Conservation (phyloP, 1,140 invertebrate species). For the Ruditapes philippinarum region DNA sequence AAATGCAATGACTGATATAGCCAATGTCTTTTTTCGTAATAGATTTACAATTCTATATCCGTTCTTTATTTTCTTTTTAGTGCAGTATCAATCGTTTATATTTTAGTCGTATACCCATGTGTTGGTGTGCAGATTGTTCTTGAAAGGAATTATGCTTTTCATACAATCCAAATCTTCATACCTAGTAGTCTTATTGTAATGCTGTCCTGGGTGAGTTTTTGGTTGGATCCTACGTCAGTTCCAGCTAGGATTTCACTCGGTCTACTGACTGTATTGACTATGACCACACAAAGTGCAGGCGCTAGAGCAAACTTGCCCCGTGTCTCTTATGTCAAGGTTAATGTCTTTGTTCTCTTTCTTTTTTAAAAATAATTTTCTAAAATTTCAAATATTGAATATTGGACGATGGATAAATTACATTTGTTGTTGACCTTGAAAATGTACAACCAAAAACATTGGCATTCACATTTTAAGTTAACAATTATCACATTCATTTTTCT, state of each 20-base stretch:
- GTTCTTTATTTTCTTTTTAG: not conserved
- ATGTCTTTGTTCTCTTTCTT: too few species aligned
- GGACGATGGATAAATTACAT: too few species aligned
- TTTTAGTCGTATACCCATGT: constrained; percentile 67
- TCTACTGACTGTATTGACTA: constrained; percentile 78
- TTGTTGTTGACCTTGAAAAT: too few species aligned
- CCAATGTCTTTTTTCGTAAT: too few species aligned
- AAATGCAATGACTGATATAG: too few species aligned
- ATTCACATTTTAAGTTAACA: too few species aligned
- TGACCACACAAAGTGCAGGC: constrained; percentile 72
- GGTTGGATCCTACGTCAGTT: constrained; percentile 90
- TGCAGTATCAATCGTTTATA: not conserved
- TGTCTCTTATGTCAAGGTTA: constrained; percentile 89
- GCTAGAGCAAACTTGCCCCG: constrained; percentile 67
- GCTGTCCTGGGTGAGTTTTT: constrained; percentile 98
- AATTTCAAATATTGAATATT: too few species aligned
- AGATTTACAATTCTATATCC: not conserved
- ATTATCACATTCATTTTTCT: too few species aligned
- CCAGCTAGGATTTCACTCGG: constrained; percentile 89
- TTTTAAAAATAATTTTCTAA: too few species aligned
- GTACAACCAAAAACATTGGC: too few species aligned
- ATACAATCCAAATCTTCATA: constrained; percentile 96
- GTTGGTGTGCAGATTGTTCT: constrained; percentile 94
- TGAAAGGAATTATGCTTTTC: constrained; percentile 95
- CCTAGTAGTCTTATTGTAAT: constrained; percentile 97